Evolutionary conservation across 2,888 invertebrate genomes (phyloP).

Genomic region (Trachelus tabidus): DNA sequence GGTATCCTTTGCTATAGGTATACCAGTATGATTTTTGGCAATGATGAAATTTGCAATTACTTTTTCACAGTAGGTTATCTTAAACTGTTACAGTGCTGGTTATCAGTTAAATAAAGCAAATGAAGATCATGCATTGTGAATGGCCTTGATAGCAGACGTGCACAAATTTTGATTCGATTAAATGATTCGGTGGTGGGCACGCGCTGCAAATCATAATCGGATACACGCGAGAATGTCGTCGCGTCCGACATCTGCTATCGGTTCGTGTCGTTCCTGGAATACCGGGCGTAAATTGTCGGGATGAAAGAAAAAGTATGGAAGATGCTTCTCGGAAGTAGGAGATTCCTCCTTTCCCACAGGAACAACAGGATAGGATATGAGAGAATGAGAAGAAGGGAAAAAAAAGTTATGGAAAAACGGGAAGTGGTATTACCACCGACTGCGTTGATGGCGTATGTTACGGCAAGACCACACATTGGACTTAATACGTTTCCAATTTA

Average conservation of each 20-base stretch:
- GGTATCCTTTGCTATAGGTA: neutral
- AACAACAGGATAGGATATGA: neutral
- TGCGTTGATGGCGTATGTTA: slow-evolving; percentile 38
- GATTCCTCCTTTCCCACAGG: neutral
- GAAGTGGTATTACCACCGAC: slow-evolving; percentile 34
- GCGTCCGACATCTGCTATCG: slow-evolving; percentile 41
- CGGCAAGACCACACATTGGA: slow-evolving; percentile 27
- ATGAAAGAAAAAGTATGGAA: neutral
- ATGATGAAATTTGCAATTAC: neutral
- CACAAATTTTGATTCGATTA: slow-evolving; percentile 32
- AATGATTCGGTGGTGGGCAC: slow-evolving; percentile 14
- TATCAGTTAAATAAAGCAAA: neutral
- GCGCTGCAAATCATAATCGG: slow-evolving; percentile 37
- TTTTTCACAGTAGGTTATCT: neutral
- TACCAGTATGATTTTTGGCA: neutral
- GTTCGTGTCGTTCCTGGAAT: slow-evolving; percentile 42
- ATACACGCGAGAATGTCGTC: slow-evolving; percentile 37
- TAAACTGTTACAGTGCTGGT: neutral
- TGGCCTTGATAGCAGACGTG: slow-evolving; percentile 25
- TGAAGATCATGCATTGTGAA: neutral
- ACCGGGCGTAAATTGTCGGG: slow-evolving; percentile 16
- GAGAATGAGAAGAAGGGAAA: neutral
- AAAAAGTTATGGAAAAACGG: neutral
- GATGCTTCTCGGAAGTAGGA: neutral
- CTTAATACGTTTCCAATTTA: slow-evolving; percentile 36